Evolutionary conservation across 2,888 invertebrate genomes (phyloP), one percentile per base, ranked within the genome.

Genomic region (Watsonalla cultraria): DNA sequence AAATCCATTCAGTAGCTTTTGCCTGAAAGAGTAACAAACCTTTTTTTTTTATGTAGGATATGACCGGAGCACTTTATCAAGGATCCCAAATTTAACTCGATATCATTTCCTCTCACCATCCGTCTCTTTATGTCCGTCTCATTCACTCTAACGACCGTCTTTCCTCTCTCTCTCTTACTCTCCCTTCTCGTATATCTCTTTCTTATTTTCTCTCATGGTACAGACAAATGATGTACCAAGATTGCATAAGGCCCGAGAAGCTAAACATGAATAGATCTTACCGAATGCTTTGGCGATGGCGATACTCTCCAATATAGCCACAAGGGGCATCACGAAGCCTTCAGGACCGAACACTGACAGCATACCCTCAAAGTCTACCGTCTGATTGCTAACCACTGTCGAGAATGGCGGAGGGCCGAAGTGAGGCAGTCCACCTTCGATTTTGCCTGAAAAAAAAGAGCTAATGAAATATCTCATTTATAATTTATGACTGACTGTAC

Each of bases 271-370:
- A 42, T 42, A 42, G 42, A 6, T 59, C 76, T 92, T 80, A 95
- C 95, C 93, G 68, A 96, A 96, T 2, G 95, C 93, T 74, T 95
- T 95, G 2, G 94, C 94, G 42, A 96, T 94, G 0, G 95, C 95
- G 47, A 96, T 92, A 66, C 92, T 93, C 78, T 96, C 96, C 56
- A 96, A 76, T 61, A 96, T 92, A 2, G 95, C 93, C 5, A 96
- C 93, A 5, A 96, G 75, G 0, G 96, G 95, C 76, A 95, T 92
- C n/a, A 95, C 93, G 7, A 92, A 81, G 0, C 94, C 80, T 24
- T 93, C 93, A 0, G 92, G 86, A 0, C 94, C 94, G 56, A 94
- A 91, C 56, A 90, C 91, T 11, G 89, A 75, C 7, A 94, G 66
- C 93, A 96, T 94, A 9, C 92, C 93, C 0, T 76, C 67, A 63